Evolutionary conservation across 1,140 invertebrate genomes (phyloP), one percentile per base, ranked within the genome.

Genomic region (Ephestia elutella): DNA sequence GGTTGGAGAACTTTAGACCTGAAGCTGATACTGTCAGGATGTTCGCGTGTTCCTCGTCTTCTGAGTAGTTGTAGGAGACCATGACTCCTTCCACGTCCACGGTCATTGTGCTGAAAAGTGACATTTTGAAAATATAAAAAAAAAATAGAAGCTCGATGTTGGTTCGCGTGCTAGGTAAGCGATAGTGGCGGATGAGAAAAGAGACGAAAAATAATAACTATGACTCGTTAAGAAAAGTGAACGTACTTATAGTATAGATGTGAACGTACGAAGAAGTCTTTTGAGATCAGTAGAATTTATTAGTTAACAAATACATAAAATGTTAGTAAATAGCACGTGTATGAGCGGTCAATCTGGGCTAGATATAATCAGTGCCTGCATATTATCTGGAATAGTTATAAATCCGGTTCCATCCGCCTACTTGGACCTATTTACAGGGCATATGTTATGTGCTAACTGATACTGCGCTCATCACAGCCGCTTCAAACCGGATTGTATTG

Each of bases 1-100:
- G 72, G 2, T 87, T 73, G 11, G 82, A 82, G 61, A 91, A 90
- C 49, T 81, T 82, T 17, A 91, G 87, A 7, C 90, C 91, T 17
- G 91, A 92, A 0, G 82, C 78, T 3, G 83, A 78, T 8, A 89
- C 79, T 0, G 84, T 87, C 8, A 87, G 65, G 56, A 87, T 88
- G 53, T 86, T 84, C 0, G 83, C 74, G 5, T 72, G 69, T 57
- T 88, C 82, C 0, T 71, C 77, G 60, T 80, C 74, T 11, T 83
- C 75, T 0, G 82, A 82, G 56, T 86, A 82, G 65, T 85, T 85
- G 69, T 89, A 89, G 0, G 87, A 83, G 0, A 89, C 78, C 79
- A 88, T 82, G 0, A 87, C 87, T 4, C 86, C 84, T 72, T 86
- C 81, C 0, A 79, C 70, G 4, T 86, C 81, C 0, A 79, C 69